Conservation (phyloP, 2,797 vertebrate genomes). For the Gymnodraco acuticeps region DNA sequence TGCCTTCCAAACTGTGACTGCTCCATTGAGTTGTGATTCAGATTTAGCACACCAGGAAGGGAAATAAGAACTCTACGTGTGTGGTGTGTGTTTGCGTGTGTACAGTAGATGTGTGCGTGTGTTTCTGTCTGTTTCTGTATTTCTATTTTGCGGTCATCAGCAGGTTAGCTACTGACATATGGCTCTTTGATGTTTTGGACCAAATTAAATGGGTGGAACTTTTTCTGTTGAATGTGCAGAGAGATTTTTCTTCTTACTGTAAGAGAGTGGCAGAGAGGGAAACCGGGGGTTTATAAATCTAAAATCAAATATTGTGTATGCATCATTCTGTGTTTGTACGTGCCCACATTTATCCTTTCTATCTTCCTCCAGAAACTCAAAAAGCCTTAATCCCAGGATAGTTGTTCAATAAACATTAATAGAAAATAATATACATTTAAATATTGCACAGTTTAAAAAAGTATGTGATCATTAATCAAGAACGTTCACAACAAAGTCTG, state of each 20-base stretch:
- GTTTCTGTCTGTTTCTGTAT: background rate
- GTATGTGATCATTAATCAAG: background rate
- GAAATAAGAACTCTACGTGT: slow-evolving; percentile 32
- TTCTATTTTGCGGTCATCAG: background rate
- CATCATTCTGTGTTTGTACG: background rate
- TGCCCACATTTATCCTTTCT: background rate
- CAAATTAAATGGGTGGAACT: slow-evolving; percentile 9
- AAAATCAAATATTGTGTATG: slow-evolving; percentile 1
- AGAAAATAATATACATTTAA: background rate
- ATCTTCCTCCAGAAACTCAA: background rate
- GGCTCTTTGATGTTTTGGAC: slow-evolving; percentile 42
- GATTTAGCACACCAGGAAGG: slow-evolving; percentile 60
- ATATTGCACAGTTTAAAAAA: background rate
- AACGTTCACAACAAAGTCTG: background rate
- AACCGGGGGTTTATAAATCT: background rate
- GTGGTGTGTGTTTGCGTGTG: slow-evolving; percentile 15
- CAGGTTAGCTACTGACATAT: slow-evolving; percentile 5
- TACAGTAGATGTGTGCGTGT: background rate
- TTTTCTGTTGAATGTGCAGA: slow-evolving; percentile 8
- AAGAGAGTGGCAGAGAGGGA: background rate
- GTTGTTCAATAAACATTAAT: background rate
- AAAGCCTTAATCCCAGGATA: background rate
- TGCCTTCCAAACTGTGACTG: slow-evolving; percentile 39
- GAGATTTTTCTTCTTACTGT: background rate
- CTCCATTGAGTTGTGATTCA: slow-evolving; percentile 71